Base-by-base conservation (phyloP, 2,797 vertebrate species). In the Numenius phaeopus region DNA sequence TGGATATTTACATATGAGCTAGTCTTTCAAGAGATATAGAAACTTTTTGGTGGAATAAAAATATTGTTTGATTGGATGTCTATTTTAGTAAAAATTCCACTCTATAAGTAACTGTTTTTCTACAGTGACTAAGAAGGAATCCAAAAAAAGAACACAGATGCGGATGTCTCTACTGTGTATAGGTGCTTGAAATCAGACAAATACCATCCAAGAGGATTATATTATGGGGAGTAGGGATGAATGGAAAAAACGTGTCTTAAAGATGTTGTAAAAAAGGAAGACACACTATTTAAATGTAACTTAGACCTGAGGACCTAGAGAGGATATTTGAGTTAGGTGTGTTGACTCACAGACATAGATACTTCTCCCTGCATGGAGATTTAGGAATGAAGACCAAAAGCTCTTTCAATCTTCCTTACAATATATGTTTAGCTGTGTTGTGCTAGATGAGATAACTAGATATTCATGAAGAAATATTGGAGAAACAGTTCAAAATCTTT, bases 1-100 rank as follows among this genome's bases (percentile, higher is more conserved):
- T 90, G 85, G 90, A 86, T 86, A 88, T 90, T 96, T 96, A 81
- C 57, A 81, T 49, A 81, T 44, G 27, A 88, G 18, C 24, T 86
- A 88, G 64, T 83, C 18, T 6, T 57, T 80, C 64, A 93, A 87
- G 34, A 90, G 34, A 91, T 80, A 55, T 24, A 89, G 49, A 30
- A 89, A 72, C 14, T 83, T 87, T 47, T 17, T 2, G 1, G 10
- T 9, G 1, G 2, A 46, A 70, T 32, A 6, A 39, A 69, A 55
- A 39, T 37, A 61, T 8, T 34, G 3, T 30, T 32, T 90, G 52
- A 86, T 93, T 94, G 37, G 34, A 59, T 89, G 29, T 52, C 44
- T 87, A 73, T 92, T 95, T 91, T 77, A 77, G 66, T 39, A 85
- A 83, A 84, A 77, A 50, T 52, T 87, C 50, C 15, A 67, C 30